phyloP scores from a whole-genome alignment of 2,113 vertebrate species.

The Notechis scutatus region DNA sequence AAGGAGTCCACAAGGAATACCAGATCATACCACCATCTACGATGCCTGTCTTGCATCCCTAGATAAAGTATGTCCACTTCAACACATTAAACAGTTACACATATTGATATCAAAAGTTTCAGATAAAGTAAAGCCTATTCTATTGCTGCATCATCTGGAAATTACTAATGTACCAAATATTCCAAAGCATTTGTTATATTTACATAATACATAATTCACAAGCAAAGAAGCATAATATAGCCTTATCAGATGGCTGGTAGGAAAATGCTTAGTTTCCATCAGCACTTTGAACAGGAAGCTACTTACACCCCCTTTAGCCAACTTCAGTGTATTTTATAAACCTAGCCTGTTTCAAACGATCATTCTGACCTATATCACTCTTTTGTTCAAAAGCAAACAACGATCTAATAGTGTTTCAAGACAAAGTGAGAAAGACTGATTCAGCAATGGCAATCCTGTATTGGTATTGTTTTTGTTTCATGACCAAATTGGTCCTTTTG shows the following conservation, averaged over 20 bases:
- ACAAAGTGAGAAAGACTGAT: background rate
- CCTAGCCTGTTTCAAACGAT: background rate
- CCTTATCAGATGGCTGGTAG: background rate
- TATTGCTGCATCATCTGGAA: background rate
- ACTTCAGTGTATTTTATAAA: background rate
- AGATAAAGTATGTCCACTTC: no score
- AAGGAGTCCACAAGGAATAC: background rate
- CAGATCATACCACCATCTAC: background rate
- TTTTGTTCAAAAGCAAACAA: background rate
- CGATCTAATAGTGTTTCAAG: background rate
- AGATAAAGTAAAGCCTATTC: background rate
- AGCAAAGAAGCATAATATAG: background rate
- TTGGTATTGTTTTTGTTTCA: background rate
- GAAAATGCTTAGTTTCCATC: background rate
- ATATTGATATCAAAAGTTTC: background rate
- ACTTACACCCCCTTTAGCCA: background rate
- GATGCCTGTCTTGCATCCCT: background rate
- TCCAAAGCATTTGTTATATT: background rate
- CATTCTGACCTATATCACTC: background rate
- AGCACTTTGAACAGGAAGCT: background rate
- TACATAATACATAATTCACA: background rate
- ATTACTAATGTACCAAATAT: background rate
- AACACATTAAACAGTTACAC: background rate
- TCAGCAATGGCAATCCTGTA: background rate
- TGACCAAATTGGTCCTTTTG: background rate